Base-by-base conservation (phyloP, 1,140 invertebrate species). In the Ctenoplectra terminalis region DNA sequence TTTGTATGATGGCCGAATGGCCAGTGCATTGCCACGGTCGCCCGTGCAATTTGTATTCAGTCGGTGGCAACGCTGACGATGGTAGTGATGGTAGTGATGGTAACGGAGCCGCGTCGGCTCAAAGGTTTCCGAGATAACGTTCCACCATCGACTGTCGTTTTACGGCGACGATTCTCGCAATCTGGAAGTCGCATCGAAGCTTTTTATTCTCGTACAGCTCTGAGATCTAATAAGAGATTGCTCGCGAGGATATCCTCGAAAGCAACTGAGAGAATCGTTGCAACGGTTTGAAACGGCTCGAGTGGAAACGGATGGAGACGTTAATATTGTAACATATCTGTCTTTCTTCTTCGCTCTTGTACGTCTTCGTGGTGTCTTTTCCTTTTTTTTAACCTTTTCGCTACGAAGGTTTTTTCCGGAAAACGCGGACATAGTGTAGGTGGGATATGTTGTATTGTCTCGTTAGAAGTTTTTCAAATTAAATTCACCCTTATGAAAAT, bases 1-100 rank as follows among this genome's bases (percentile, higher is more conserved):
- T 86, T 86, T 85, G 80, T 82, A 86, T 48, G 84, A 86, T 72
- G 80, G 52, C 11, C 73, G 46, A 58, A 56, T 71, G 60, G 64
- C 48, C 66, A 43, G 67, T 66, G 29, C 71, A 64, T 80, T 46
- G 75, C 48, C 34, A 37, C 67, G 31, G 40, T 58, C 76, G 60
- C n/a, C 17, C 43, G 60, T 79, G 63, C 71, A 83, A 83, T 83
- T 80, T 72, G 75, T 70, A 79, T 79, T 76, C 80, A 48, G 29
- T 17, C 48, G 63, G 17, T 50, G 48, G n/a, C 50, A 61, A 50
- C 60, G 29, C 29, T 71, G 67, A 72, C 54, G 43, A 66, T 71
- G 54, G 46, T 60, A 29, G 77, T 69, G 63, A 80, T 46, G 26
- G 31, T 61, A 70, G n/a, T n/a, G n/a, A n/a, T n/a, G n/a, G n/a